phyloP scores from a whole-genome alignment of 2,888 invertebrate genomes.

The Mythimna impura region DNA sequence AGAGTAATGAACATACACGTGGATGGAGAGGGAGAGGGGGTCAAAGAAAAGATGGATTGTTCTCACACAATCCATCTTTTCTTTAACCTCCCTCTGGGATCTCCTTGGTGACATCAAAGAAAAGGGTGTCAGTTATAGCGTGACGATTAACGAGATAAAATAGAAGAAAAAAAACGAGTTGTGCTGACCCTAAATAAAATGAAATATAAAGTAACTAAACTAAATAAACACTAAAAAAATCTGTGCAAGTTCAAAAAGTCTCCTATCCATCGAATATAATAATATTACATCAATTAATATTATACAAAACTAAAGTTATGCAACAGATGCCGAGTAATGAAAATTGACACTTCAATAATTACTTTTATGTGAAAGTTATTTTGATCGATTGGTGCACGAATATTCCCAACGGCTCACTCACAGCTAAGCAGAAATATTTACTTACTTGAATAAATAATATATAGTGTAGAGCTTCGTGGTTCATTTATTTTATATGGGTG shows the following conservation, averaged over 20 bases:
- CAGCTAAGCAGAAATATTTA: neutral
- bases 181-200: too few species aligned
- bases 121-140: too few species aligned
- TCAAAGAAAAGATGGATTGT: too few species aligned
- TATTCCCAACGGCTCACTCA: constrained; percentile 11
- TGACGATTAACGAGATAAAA: too few species aligned
- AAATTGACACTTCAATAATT: constrained; percentile 48
- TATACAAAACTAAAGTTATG: constrained; percentile 47
- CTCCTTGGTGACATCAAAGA: too few species aligned
- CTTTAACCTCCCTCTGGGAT: too few species aligned
- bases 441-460: neutral
- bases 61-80: too few species aligned
- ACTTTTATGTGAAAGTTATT: constrained; percentile 44
- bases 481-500: neutral
- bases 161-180: too few species aligned
- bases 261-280: constrained; percentile 11
- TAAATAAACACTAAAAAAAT: neutral
- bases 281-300: constrained; percentile 32
- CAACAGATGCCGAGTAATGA: constrained; percentile 40
- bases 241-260: too few species aligned
- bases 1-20: too few species aligned
- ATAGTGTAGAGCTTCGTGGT: neutral
- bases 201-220: neutral
- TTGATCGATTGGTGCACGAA: constrained; percentile 39
- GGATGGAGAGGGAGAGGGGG: too few species aligned